Conservation (phyloP, 2,113 vertebrate species). For the Rhizomys pruinosus region DNA sequence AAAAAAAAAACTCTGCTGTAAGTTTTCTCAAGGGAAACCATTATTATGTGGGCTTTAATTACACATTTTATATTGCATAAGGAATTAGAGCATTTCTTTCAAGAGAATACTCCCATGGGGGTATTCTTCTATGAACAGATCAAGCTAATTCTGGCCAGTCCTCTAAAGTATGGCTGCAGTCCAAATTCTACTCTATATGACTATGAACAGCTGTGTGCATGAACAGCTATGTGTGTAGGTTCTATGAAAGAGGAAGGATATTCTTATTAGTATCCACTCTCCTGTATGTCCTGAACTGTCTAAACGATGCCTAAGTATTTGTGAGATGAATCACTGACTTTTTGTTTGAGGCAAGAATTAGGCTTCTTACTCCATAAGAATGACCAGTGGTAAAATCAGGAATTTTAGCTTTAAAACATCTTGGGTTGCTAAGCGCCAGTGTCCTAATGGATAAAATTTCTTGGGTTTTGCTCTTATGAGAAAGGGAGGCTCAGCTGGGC, state of each 20-base stretch:
- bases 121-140: background rate
- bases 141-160: background rate
- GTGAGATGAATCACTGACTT: background rate
- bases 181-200: background rate
- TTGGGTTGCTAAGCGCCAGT: background rate
- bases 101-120: background rate
- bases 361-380: background rate
- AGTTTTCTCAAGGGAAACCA: slow-evolving; percentile 33
- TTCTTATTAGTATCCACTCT: background rate
- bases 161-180: background rate
- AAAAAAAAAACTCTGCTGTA: background rate
- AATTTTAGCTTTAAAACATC: background rate
- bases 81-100: slow-evolving; percentile 26
- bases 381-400: background rate
- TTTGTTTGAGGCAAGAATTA: background rate
- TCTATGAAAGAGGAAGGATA: background rate
- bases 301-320: background rate
- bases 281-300: background rate
- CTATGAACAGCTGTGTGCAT: background rate
- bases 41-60: slow-evolving; percentile 28
- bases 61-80: slow-evolving; percentile 1
- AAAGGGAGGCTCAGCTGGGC: background rate
- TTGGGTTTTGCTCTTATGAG: background rate
- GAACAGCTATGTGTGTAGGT: background rate
- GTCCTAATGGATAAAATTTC: background rate